Conservation (phyloP, 2,888 invertebrate species). For the Bugula neritina region DNA sequence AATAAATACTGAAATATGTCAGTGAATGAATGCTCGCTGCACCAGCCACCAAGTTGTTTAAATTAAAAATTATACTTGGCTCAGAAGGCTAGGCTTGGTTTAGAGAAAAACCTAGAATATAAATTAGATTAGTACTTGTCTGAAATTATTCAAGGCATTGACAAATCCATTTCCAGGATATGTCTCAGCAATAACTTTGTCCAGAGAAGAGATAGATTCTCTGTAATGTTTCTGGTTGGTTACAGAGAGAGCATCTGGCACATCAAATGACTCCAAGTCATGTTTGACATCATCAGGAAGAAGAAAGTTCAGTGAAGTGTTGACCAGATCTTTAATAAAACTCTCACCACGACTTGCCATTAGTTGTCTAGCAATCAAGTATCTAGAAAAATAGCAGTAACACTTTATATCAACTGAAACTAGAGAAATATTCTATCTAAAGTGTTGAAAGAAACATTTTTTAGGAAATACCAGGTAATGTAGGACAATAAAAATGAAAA, state of each 20-base stretch:
- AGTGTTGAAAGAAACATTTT: too few relatives aligned
- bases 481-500: too few relatives aligned
- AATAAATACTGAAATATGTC: too few relatives aligned
- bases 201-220: neutral
- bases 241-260: slow-evolving; percentile 3
- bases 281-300: slow-evolving; percentile 22
- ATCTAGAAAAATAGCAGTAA: slow-evolving; percentile 4
- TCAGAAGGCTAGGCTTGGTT: too few relatives aligned
- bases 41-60: too few relatives aligned
- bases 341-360: neutral
- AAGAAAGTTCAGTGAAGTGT: neutral
- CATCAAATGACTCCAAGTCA: neutral
- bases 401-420: too few relatives aligned
- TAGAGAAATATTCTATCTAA: too few relatives aligned
- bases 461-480: too few relatives aligned
- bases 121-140: too few relatives aligned
- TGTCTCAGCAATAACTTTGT: neutral
- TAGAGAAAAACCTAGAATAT: too few relatives aligned
- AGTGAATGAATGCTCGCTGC: too few relatives aligned
- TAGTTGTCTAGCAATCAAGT: slow-evolving; percentile 5
- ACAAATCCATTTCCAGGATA: neutral
- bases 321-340: neutral
- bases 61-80: too few relatives aligned
- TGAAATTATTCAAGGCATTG: slow-evolving; percentile 3
- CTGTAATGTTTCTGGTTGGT: neutral